These are phyloP conservation scores for Allolobophora icterica DNA, from an alignment of 2,888 invertebrate species.

Conservation along the genomic window DNA sequence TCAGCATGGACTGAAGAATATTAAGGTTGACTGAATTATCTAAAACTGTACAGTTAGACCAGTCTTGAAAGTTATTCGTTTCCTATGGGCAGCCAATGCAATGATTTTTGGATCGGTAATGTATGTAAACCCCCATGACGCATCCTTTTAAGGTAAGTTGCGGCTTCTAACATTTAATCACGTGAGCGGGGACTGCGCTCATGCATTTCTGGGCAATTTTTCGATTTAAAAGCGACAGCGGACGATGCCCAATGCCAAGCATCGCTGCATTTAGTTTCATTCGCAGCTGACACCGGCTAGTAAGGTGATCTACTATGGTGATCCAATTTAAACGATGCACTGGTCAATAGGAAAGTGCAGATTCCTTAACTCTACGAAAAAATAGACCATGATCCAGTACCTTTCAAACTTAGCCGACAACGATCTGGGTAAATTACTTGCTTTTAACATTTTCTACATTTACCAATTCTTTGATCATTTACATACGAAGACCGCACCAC, in stretches of 20 bases:
- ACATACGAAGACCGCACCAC: background rate
- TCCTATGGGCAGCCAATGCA: no score
- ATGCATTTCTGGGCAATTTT: background rate
- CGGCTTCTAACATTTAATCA: background rate
- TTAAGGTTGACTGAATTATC: no score
- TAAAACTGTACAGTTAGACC: no score
- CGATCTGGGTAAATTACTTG: background rate
- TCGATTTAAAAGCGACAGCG: background rate
- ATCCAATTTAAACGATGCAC: background rate
- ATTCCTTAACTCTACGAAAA: background rate
- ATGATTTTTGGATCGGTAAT: no score
- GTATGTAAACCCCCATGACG: no score
- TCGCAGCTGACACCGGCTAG: background rate
- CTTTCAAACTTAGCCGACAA: background rate
- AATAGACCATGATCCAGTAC: background rate
- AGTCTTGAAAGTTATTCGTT: no score
- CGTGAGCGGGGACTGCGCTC: background rate
- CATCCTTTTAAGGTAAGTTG: background rate
- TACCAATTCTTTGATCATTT: background rate
- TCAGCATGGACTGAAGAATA: no score
- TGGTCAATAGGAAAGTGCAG: background rate
- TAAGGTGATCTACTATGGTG: background rate
- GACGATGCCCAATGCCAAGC: no score
- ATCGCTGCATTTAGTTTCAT: background rate
- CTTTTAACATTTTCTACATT: background rate